These are phyloP conservation scores for Periphyllus acericola DNA, from an alignment of 2,888 invertebrate species.

Conservation along the genomic window DNA sequence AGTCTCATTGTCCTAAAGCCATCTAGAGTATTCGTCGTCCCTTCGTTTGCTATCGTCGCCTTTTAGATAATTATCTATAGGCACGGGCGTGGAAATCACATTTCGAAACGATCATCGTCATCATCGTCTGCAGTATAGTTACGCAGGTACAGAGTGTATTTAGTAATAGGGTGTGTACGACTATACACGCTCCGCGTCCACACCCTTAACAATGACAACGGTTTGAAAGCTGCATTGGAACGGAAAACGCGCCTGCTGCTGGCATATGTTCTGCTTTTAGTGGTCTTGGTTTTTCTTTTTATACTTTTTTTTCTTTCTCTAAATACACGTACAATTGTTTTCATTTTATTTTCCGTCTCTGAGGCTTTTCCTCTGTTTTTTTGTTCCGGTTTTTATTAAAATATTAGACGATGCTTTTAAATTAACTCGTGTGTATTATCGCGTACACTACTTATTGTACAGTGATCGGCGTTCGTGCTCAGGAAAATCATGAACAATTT, in stretches of 20 bases:
- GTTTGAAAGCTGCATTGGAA: constrained; percentile 27
- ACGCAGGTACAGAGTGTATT: neutral
- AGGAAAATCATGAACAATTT: neutral
- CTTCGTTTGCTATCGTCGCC: neutral
- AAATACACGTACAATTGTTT: neutral
- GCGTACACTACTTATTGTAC: neutral
- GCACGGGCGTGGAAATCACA: neutral
- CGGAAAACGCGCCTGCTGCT: constrained; percentile 23
- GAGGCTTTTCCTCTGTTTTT: neutral
- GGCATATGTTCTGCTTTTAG: constrained; percentile 37
- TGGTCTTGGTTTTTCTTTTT: neutral
- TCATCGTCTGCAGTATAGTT: neutral
- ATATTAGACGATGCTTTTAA: neutral
- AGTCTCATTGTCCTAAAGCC: neutral
- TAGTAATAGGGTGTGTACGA: constrained; percentile 24
- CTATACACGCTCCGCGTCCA: neutral
- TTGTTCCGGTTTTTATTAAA: too few relatives aligned
- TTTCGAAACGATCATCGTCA: neutral
- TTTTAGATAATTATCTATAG: neutral
- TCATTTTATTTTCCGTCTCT: neutral
- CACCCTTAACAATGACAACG: constrained; percentile 29
- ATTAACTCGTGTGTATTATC: neutral
- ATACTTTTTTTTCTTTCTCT: neutral
- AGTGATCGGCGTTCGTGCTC: neutral
- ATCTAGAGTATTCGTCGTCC: too few relatives aligned